Percentiles rank a stretch among this genome's conserved stretches.
These are phyloP conservation scores for Anguilla marmorata DNA, from an alignment of 2,797 vertebrate species.

Conservation along the genomic window DNA sequence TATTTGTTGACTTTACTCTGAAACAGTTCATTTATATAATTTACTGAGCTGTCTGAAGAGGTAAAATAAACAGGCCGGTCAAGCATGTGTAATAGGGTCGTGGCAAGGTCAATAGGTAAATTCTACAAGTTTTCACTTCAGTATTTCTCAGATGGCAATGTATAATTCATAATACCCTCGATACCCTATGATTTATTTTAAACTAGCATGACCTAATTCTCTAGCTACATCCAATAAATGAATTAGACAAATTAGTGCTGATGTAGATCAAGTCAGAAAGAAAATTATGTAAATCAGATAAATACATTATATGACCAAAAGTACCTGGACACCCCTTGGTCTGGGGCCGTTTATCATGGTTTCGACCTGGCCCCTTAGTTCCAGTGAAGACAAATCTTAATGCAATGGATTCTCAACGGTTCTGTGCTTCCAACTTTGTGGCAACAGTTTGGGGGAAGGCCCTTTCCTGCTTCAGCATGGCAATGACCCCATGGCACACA, in stretches of 20 bases:
- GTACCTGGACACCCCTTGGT: too few relatives aligned
- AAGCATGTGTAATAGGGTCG: neutral
- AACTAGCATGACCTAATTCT: neutral
- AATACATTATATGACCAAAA: neutral
- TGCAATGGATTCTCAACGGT: too few relatives aligned
- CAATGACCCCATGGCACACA: too few relatives aligned
- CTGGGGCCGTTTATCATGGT: too few relatives aligned
- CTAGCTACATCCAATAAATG: neutral
- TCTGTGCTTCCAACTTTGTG: too few relatives aligned
- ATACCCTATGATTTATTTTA: neutral
- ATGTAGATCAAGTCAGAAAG: neutral
- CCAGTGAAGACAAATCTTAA: too few relatives aligned
- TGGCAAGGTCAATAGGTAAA: neutral
- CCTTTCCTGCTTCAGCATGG: too few relatives aligned
- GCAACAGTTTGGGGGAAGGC: too few relatives aligned
- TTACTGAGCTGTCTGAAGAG: neutral
- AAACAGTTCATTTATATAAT: neutral
- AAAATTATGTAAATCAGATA: neutral
- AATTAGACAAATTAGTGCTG: neutral
- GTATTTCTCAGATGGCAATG: neutral
- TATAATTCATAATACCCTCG: neutral
- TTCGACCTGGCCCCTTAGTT: too few relatives aligned
- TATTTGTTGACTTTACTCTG: conserved; percentile 25
- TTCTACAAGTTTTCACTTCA: neutral
- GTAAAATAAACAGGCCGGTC: neutral